phyloP scores from a whole-genome alignment of 2,797 vertebrate genomes.

The Malurus splendens region DNA sequence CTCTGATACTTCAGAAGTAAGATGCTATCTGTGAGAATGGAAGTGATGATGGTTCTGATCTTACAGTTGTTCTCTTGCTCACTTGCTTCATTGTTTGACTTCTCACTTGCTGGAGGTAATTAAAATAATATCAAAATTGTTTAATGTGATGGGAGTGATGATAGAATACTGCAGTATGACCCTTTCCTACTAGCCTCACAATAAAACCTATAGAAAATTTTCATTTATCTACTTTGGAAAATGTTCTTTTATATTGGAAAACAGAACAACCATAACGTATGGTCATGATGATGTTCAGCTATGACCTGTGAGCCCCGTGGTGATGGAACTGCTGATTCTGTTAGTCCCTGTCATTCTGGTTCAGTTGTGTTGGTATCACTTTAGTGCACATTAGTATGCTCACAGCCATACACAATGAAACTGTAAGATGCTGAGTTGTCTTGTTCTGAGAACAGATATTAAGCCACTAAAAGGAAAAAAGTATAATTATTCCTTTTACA shows the following conservation, averaged over 20 bases:
- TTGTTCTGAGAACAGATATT: background rate
- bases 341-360: fast-evolving
- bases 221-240: background rate
- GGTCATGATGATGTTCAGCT: background rate
- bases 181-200: background rate
- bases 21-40: background rate
- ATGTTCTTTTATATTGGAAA: background rate
- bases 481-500: background rate
- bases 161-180: background rate
- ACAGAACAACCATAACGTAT: background rate
- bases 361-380: background rate
- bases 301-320: background rate
- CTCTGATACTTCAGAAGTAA: background rate
- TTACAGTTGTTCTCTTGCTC: background rate
- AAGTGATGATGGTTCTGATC: background rate
- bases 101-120: background rate
- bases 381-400: background rate
- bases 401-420: background rate
- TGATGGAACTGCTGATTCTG: background rate
- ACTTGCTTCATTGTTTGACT: background rate
- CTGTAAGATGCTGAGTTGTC: background rate
- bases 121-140: background rate
- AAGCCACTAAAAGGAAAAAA: background rate
- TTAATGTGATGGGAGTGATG: background rate
- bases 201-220: background rate